Conservation (phyloP, 2,888 invertebrate species). For the Ornithoptera alexandrae region DNA sequence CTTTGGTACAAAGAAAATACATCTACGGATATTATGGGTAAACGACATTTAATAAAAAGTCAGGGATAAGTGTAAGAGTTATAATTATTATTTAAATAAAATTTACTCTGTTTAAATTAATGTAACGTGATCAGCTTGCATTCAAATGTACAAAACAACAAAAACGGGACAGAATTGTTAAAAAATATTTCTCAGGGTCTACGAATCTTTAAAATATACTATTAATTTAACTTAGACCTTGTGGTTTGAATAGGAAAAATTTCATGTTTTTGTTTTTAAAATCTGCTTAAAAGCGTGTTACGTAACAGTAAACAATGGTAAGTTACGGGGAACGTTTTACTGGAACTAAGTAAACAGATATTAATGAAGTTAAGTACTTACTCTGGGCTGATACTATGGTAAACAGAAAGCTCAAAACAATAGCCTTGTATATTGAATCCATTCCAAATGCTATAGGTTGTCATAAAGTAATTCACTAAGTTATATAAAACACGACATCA, state of each 20-base stretch:
- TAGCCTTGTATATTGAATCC: conserved; percentile 10
- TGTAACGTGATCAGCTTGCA: not conserved
- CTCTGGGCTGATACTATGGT: conserved; percentile 4
- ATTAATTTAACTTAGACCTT: not conserved
- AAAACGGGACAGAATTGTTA: not conserved
- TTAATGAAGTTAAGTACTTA: conserved; percentile 2
- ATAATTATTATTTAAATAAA: no score
- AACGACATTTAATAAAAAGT: no score
- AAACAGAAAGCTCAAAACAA: conserved; percentile 7
- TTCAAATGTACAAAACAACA: not conserved
- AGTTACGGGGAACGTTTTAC: no score
- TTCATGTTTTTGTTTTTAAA: not conserved
- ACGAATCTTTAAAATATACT: not conserved
- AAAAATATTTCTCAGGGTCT: not conserved
- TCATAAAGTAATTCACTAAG: conserved; percentile 11
- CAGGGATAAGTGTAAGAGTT: no score
- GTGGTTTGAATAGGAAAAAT: not conserved
- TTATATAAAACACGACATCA: conserved; percentile 1
- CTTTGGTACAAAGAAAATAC: no score
- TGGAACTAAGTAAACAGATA: no score
- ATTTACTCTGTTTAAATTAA: no score
- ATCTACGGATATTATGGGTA: no score
- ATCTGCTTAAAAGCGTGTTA: not conserved
- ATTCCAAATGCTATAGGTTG: conserved; percentile 11
- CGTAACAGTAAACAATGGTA: not conserved